Conservation (phyloP, 2,113 vertebrate species). For the Saiga tatarica region DNA sequence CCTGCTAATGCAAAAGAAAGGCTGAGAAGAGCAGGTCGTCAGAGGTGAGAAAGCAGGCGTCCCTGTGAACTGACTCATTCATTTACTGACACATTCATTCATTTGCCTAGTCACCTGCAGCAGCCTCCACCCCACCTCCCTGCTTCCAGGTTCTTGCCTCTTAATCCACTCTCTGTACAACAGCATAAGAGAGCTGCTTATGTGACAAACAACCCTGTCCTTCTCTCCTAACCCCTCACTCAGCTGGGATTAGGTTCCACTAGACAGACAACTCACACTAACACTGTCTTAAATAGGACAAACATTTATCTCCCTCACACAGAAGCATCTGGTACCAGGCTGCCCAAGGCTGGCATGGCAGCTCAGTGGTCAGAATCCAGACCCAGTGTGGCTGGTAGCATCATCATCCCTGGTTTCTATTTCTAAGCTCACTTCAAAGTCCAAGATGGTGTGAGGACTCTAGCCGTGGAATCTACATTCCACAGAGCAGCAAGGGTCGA, state of each 20-base stretch:
- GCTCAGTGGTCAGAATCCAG: background rate
- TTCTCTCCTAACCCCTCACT: background rate
- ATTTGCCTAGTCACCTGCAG: background rate
- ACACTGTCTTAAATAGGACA: background rate
- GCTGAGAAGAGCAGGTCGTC: background rate
- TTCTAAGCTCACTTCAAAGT: background rate
- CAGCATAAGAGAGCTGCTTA: background rate
- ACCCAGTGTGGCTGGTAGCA: background rate
- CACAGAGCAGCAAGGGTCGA: fast-evolving
- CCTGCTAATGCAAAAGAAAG: background rate
- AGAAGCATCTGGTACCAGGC: background rate
- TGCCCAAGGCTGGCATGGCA: background rate
- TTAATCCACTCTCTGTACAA: background rate
- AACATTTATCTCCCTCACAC: background rate
- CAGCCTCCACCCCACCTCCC: background rate
- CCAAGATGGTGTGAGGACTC: background rate
- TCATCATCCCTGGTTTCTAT: background rate
- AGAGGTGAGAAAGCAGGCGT: background rate
- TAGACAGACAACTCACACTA: background rate
- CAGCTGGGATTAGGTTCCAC: background rate
- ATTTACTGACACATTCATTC: background rate
- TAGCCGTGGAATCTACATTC: background rate
- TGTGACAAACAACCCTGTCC: background rate
- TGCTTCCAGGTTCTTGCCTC: background rate
- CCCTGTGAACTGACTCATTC: background rate